phyloP scores from a whole-genome alignment of 1,140 invertebrate genomes.

The Notospermus geniculatus region DNA sequence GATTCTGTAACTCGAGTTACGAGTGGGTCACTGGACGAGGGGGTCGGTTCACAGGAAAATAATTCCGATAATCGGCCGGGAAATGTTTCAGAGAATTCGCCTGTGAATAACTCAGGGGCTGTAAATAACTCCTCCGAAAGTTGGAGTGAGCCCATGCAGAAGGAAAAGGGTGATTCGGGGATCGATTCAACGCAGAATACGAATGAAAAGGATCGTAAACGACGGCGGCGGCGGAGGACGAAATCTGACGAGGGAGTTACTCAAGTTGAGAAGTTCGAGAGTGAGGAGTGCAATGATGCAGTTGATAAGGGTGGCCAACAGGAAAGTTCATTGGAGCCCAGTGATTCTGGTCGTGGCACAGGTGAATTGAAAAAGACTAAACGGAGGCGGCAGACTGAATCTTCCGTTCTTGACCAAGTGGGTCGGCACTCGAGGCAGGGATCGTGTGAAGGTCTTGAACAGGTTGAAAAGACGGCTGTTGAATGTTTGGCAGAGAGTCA shows the following conservation, averaged over 20 bases:
- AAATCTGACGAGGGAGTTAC: not conserved
- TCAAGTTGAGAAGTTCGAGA: conserved; percentile 1
- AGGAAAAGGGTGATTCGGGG: not conserved
- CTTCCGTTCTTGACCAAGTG: not conserved
- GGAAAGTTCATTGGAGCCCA: not conserved
- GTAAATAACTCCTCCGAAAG: not conserved
- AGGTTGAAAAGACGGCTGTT: not conserved
- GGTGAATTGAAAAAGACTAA: not conserved
- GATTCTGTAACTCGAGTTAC: too few relatives aligned
- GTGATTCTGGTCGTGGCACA: not conserved
- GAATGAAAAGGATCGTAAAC: not conserved
- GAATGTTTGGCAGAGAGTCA: too few relatives aligned
- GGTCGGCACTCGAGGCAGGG: not conserved
- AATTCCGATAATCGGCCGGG: not conserved
- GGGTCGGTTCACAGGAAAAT: not conserved
- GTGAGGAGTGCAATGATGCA: not conserved
- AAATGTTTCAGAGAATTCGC: not conserved
- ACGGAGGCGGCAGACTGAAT: too few relatives aligned
- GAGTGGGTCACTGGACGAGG: too few relatives aligned
- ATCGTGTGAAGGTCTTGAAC: not conserved
- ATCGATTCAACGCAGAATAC: conserved; percentile 2
- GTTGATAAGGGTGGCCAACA: not conserved
- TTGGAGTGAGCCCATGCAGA: too few relatives aligned
- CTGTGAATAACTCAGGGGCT: not conserved
- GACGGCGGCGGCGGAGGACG: not conserved